Evolutionary conservation across 2,113 vertebrate genomes (phyloP).

Genomic region (Oophaga pumilio): DNA sequence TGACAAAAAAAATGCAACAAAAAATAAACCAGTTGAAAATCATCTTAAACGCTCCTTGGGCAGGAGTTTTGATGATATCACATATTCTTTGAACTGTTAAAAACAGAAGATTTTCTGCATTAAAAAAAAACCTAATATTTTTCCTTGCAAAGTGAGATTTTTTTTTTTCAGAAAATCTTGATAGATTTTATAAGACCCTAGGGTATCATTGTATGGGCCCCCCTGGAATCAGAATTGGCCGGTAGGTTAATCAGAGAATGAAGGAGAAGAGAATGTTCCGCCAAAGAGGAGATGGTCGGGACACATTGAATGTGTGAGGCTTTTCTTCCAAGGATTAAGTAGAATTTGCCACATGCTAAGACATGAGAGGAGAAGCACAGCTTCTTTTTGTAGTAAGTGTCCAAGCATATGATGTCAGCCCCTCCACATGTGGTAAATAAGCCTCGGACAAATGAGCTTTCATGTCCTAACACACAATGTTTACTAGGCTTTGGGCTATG

Average conservation of each 20-base stretch:
- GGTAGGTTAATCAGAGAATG: not conserved
- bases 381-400: constrained; percentile 32
- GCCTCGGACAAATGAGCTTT: constrained; percentile 21
- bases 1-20: too few species aligned
- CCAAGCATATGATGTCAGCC: not conserved
- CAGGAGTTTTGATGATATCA: too few species aligned
- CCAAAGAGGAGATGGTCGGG: not conserved
- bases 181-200: too few species aligned
- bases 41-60: too few species aligned
- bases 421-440: constrained; percentile 27
- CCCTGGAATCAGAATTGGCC: not conserved
- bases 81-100: too few species aligned
- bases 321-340: constrained; percentile 14
- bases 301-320: constrained; percentile 2
- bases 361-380: constrained; percentile 49
- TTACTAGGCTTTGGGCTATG: constrained; percentile 30
- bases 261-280: not conserved
- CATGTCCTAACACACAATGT: constrained; percentile 42
- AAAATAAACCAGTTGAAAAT: too few species aligned
- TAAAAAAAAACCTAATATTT: too few species aligned
- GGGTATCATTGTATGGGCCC: not conserved
- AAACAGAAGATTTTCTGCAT: too few species aligned
- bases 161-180: too few species aligned
- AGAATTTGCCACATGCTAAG: constrained; percentile 49
- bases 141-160: too few species aligned